Evolutionary conservation across 2,113 vertebrate species (phyloP).

Genomic region (Calidris pugnax): DNA sequence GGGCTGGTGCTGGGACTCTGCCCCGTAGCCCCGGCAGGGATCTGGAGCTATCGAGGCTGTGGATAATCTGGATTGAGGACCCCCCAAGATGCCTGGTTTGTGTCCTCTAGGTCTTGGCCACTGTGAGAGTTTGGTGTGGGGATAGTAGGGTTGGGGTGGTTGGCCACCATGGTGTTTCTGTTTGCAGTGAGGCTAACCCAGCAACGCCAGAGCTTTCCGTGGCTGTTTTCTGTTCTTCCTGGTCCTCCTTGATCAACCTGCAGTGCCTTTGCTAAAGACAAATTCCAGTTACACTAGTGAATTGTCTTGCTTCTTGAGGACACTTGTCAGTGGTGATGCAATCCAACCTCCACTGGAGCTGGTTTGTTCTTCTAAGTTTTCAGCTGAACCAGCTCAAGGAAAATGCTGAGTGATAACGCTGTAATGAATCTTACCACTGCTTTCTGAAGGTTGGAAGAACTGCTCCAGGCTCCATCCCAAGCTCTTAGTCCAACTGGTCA

Average conservation of each 20-base stretch:
- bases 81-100: not conserved
- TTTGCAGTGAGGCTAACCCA: not conserved
- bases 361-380: not conserved
- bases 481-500: not conserved
- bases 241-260: not conserved
- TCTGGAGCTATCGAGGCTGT: not conserved
- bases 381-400: not conserved
- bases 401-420: not conserved
- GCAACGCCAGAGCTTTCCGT: not conserved
- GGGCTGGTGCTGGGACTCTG: not conserved
- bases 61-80: not conserved
- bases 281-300: not conserved
- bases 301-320: not conserved
- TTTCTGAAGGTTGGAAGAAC: not conserved
- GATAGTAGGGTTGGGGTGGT: not conserved
- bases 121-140: not conserved
- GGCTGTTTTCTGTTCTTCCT: not conserved
- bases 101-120: not conserved
- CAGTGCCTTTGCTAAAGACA: not conserved
- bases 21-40: accelerated
- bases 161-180: not conserved
- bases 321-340: not conserved
- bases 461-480: not conserved
- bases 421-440: not conserved
- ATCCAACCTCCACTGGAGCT: not conserved